phyloP scores from a whole-genome alignment of 2,888 invertebrate genomes.

The Ophraella communa region DNA sequence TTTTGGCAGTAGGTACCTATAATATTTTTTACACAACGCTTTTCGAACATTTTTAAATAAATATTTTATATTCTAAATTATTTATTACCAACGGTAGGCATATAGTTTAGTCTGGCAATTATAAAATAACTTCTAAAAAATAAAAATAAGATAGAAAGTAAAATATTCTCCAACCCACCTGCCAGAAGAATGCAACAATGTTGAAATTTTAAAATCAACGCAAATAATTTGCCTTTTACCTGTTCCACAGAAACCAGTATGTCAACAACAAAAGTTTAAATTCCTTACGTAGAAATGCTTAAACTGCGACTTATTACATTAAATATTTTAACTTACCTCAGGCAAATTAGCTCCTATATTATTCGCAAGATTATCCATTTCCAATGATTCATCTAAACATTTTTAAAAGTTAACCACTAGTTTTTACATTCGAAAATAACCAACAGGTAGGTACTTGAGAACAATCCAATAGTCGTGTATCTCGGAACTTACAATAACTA shows the following conservation, averaged over 20 bases:
- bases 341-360: conserved; percentile 54
- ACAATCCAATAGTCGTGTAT: background rate
- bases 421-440: conserved; percentile 3
- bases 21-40: no score
- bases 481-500: conserved; percentile 1
- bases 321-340: conserved; percentile 46
- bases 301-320: background rate
- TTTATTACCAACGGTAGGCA: no score
- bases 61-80: no score
- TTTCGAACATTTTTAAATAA: no score
- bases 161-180: background rate
- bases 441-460: background rate
- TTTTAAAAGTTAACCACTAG: conserved; percentile 13
- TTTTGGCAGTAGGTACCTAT: no score
- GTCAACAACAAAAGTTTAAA: background rate
- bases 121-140: no score
- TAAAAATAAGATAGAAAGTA: background rate
- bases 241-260: conserved; percentile 2
- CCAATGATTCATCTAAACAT: conserved; percentile 18
- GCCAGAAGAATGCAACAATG: background rate
- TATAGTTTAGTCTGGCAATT: no score
- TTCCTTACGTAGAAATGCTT: background rate
- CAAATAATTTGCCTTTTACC: background rate
- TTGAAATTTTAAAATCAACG: background rate
- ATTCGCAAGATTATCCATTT: conserved; percentile 55